phyloP scores from a whole-genome alignment of 2,113 vertebrate species.

The Python bivittatus region DNA sequence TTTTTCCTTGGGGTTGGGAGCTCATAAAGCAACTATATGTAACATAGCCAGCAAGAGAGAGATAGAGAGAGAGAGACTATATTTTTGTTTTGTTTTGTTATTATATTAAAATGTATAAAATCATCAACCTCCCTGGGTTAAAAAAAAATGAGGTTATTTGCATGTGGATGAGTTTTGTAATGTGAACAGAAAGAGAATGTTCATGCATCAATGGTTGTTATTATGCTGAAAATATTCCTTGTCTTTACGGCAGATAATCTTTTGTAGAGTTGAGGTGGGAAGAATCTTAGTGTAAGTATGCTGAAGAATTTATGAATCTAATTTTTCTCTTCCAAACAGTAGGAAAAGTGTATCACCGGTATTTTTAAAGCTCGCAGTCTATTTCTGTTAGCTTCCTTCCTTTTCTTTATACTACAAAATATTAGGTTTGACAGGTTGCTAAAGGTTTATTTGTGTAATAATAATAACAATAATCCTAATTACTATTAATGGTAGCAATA shows the following conservation, averaged over 20 bases:
- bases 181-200: not conserved
- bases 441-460: not conserved
- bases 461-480: not conserved
- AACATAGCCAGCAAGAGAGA: not conserved
- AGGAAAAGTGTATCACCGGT: not conserved
- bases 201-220: conserved; percentile 14
- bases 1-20: not conserved
- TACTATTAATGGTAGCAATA: not conserved
- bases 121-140: not conserved
- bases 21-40: not conserved
- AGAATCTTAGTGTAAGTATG: not conserved
- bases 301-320: not conserved
- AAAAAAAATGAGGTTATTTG: conserved; percentile 22
- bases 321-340: not conserved
- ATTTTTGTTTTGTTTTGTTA: not conserved
- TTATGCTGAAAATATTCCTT: conserved; percentile 18
- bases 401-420: not conserved
- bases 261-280: not conserved
- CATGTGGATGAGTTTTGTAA: conserved; percentile 22
- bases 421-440: not conserved
- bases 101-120: not conserved
- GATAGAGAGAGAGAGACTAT: not conserved
- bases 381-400: not conserved
- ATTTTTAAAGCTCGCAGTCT: not conserved
- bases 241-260: not conserved